Conservation (phyloP, 2,113 vertebrate genomes). For the Eulemur macaco region DNA sequence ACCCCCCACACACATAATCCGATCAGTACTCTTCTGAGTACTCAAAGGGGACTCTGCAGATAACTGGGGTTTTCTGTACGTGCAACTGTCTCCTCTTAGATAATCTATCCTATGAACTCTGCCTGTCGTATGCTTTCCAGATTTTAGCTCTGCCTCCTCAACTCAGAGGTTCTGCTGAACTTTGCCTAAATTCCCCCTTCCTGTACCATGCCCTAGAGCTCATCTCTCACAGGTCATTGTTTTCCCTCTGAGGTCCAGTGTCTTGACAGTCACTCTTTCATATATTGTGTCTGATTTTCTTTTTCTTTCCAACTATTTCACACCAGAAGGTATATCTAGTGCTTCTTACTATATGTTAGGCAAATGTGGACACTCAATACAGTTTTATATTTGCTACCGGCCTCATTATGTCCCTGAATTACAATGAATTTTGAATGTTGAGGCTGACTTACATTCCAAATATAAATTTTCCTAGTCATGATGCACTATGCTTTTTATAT, state of each 20-base stretch:
- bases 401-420: neutral
- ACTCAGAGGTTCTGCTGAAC: neutral
- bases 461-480: neutral
- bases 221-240: neutral
- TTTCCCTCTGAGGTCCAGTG: neutral
- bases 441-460: neutral
- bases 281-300: neutral
- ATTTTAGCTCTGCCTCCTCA: neutral
- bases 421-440: neutral
- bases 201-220: neutral
- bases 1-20: neutral
- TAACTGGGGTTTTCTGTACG: neutral
- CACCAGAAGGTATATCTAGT: neutral
- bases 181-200: neutral
- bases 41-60: neutral
- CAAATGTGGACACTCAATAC: neutral
- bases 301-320: neutral
- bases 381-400: neutral
- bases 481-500: neutral
- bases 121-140: neutral
- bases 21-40: neutral
- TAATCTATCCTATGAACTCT: neutral
- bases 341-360: neutral
- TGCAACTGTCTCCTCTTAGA: neutral
- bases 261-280: neutral